Conservation (phyloP, 2,888 invertebrate genomes). For the Synergus gifuensis region DNA sequence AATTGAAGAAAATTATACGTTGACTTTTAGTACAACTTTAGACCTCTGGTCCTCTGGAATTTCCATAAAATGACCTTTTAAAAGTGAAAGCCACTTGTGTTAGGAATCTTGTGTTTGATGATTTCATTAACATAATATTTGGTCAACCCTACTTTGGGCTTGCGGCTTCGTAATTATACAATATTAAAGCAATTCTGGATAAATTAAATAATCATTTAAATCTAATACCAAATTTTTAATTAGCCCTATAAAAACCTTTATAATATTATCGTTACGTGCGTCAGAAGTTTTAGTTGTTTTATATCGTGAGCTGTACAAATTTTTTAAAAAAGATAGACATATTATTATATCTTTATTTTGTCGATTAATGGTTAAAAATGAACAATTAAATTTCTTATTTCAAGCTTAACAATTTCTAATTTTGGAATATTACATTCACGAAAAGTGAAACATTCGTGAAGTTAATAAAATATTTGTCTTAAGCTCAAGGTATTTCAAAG, state of each 20-base stretch:
- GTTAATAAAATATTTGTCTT: neutral
- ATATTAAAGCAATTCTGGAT: neutral
- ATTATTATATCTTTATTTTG: too few species aligned
- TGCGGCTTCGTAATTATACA: neutral
- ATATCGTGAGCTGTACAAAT: too few species aligned
- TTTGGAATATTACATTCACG: neutral
- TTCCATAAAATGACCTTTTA: neutral
- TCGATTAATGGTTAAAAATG: too few species aligned
- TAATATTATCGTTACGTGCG: neutral
- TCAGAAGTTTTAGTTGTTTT: neutral
- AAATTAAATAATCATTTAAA: neutral
- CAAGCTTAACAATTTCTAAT: too few species aligned
- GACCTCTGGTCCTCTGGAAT: neutral
- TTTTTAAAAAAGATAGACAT: too few species aligned
- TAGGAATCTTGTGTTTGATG: neutral
- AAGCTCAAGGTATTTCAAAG: neutral
- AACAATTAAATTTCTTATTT: too few species aligned
- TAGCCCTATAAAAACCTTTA: neutral
- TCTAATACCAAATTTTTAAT: neutral
- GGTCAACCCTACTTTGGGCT: constrained; percentile 1
- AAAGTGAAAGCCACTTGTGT: neutral
- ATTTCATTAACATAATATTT: constrained; percentile 21
- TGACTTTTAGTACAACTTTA: neutral
- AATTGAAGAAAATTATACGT: neutral
- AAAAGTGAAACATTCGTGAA: neutral